Evolutionary conservation across 2,113 vertebrate species (phyloP).

Genomic region (Poeciliopsis occidentalis): DNA sequence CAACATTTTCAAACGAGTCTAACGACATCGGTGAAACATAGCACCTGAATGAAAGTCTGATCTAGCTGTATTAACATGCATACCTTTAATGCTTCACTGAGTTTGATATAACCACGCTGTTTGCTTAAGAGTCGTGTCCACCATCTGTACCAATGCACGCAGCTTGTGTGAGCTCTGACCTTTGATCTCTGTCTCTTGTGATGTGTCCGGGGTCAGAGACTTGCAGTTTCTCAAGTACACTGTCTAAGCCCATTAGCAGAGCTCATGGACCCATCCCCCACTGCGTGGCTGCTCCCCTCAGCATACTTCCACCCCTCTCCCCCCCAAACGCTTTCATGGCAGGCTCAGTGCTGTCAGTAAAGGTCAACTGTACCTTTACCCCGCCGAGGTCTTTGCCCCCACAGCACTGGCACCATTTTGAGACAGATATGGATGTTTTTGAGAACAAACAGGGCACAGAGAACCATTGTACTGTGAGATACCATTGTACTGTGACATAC

Average conservation of each 20-base stretch:
- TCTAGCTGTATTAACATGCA: background rate
- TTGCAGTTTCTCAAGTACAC: conserved; percentile 70
- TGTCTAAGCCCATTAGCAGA: conserved; percentile 52
- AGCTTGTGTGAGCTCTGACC: conserved; percentile 54
- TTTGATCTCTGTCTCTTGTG: conserved; percentile 64
- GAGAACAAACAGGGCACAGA: conserved; percentile 6
- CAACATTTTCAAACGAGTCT: conserved; percentile 50
- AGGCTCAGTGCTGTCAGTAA: conserved; percentile 55
- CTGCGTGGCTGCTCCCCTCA: conserved; percentile 33
- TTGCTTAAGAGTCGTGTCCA: background rate
- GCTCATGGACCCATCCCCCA: conserved; percentile 32
- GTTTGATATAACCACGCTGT: background rate
- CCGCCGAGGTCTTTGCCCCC: conserved; percentile 30
- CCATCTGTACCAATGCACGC: conserved; percentile 27
- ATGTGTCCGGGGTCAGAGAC: conserved; percentile 73
- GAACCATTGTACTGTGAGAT: background rate
- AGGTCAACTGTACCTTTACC: conserved; percentile 69
- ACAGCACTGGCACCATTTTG: conserved; percentile 9
- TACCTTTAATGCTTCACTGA: background rate
- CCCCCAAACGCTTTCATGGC: conserved; percentile 29
- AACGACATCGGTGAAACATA: background rate
- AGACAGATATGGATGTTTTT: conserved; percentile 1
- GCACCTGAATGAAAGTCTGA: background rate
- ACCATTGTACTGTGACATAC: background rate
- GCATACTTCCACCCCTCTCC: conserved; percentile 29